A percentile compares a stretch with the other conserved stretches of the same genome.
phyloP scores from a whole-genome alignment of 2,797 vertebrate species.

The Heterohyrax brucei region DNA sequence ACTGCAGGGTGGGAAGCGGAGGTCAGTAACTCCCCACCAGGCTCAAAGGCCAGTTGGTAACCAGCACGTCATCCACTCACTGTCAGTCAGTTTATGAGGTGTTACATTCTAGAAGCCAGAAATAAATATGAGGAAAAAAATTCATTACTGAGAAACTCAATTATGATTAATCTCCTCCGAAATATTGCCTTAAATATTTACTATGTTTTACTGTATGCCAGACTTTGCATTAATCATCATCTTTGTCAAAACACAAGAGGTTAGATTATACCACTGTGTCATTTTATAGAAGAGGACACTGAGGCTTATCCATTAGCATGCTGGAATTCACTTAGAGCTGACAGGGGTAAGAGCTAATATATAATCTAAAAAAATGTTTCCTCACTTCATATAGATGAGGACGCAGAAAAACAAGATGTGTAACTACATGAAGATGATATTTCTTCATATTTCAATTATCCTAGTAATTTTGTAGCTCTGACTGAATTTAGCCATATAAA shows the following conservation, averaged over 20 bases:
- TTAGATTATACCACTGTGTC: not conserved
- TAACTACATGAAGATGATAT: not conserved
- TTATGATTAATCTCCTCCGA: not conserved
- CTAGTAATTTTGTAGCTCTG: not conserved
- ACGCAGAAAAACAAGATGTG: not conserved
- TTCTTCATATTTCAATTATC: not conserved
- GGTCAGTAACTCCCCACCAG: not conserved
- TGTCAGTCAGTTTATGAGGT: not conserved
- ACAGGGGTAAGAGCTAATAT: not conserved
- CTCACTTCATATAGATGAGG: not conserved
- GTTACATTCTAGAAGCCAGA: not conserved
- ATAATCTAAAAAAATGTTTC: not conserved
- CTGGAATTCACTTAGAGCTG: too few relatives aligned
- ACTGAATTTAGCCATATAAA: slow-evolving; percentile 10
- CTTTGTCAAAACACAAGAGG: not conserved
- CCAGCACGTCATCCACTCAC: not conserved
- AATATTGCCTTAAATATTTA: not conserved
- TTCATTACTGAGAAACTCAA: not conserved
- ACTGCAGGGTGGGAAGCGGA: not conserved
- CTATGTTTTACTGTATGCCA: not conserved
- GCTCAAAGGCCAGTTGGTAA: not conserved
- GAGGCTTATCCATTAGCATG: not conserved
- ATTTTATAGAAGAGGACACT: not conserved
- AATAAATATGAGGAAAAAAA: not conserved
- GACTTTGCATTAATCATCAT: not conserved